Base-by-base conservation (phyloP, 2,888 invertebrate genomes). In the Drosophila neonasuta region DNA sequence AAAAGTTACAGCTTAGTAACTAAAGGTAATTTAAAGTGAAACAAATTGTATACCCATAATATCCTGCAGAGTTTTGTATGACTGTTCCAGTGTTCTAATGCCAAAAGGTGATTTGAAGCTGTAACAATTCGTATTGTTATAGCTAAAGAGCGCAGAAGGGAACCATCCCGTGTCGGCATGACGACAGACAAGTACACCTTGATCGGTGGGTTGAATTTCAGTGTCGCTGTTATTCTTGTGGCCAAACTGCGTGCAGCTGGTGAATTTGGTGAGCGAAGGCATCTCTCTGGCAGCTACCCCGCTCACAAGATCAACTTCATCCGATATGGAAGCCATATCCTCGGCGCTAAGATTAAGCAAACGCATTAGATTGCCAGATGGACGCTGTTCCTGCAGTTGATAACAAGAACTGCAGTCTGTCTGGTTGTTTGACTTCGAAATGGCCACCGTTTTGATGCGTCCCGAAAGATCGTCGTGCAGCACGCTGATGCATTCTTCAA, bases 131-230 rank as follows among this genome's bases (percentile, higher is more conserved):
- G 80, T 88, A 51, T 92, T 91, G 44, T 92, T 91, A 60, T 93
- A 93, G 11, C 92, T 91, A 80, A 94, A 96, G 8, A 94, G 91
- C 0, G 95, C 95, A 4, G 93, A 92, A 0, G 95, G 95, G 88
- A 94, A 94, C 95, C 96, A 96, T 17, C 94, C 95, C 9, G 89
- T 88, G 32, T 87, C 74, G 6, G 92, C 91, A 9, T 93, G 92
- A 45, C 93, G 93, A 80, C 96, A 96, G 42, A 93, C 93, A 13
- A 96, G 92, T 17, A 93, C 92, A 32, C 95, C 96, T 71, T 93
- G 93, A 94, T 95, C 95, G 34, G 91, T 89, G 68, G 89, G 75
- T 64, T 74, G 91, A 89, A 63, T 49, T 8, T 63, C 15, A 0
- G 10, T 10, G 3, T 48, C 39, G 1, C 64, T 74, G 0, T 45